Evolutionary conservation across 2,797 vertebrate species (phyloP).

Genomic region (Phylloscopus collybita): DNA sequence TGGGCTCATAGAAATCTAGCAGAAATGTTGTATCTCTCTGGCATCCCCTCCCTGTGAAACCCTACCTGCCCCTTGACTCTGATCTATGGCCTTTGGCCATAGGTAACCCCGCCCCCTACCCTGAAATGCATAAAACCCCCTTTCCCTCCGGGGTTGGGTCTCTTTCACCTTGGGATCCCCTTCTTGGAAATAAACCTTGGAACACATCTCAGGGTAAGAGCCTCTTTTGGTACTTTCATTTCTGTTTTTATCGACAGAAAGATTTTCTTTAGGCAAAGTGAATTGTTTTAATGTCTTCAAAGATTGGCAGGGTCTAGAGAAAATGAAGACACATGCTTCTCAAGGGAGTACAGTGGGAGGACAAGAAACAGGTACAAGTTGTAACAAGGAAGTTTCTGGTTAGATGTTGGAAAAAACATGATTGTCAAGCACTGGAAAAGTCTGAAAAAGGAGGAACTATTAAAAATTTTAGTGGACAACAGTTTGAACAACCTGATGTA

Average conservation of each 20-base stretch:
- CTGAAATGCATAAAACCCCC: too few relatives aligned
- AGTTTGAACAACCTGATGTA: neutral
- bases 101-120: too few relatives aligned
- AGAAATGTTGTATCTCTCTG: too few relatives aligned
- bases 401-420: neutral
- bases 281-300: neutral
- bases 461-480: neutral
- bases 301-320: neutral
- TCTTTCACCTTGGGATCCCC: too few relatives aligned
- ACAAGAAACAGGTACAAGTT: neutral
- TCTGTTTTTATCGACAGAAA: neutral
- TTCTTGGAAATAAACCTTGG: too few relatives aligned
- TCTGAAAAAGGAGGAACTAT: neutral
- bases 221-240: too few relatives aligned
- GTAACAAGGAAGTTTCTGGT: neutral
- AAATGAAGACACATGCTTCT: neutral
- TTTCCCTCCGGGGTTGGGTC: too few relatives aligned
- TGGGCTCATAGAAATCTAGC: neutral
- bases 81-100: too few relatives aligned
- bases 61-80: too few relatives aligned
- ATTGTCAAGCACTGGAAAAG: neutral
- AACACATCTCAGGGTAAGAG: too few relatives aligned
- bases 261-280: neutral
- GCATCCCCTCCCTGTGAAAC: too few relatives aligned
- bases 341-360: neutral